Evolutionary conservation across 1,140 invertebrate genomes (phyloP).

Genomic region (Drosophila sulfurigaster): DNA sequence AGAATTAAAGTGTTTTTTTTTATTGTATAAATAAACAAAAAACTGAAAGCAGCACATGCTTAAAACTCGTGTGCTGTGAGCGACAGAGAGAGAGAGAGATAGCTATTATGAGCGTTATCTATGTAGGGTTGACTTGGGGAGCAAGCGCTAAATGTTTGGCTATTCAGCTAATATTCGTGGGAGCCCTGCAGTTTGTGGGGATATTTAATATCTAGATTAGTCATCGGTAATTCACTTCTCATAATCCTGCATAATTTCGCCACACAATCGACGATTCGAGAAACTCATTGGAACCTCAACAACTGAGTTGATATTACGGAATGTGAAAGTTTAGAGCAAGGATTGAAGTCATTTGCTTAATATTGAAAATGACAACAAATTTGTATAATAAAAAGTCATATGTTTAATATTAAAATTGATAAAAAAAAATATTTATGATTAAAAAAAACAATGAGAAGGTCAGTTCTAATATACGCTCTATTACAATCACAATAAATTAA

Average conservation of each 20-base stretch:
- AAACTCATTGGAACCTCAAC: not conserved
- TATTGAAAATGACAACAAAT: not conserved
- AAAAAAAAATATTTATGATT: too few relatives aligned
- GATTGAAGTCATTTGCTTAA: too few relatives aligned
- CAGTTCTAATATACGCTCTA: too few relatives aligned
- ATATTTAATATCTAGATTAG: conserved; percentile 1
- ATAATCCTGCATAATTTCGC: not conserved
- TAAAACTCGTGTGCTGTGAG: conserved; percentile 16
- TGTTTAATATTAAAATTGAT: too few relatives aligned
- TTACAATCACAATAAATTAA: too few relatives aligned
- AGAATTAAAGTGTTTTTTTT: conserved; percentile 19
- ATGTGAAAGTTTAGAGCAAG: too few relatives aligned
- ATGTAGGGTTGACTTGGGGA: not conserved
- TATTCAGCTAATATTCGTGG: conserved; percentile 15
- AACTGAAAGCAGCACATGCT: conserved; percentile 13
- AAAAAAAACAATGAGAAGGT: too few relatives aligned
- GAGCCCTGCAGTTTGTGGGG: not conserved
- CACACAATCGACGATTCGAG: not conserved
- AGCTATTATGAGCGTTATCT: not conserved
- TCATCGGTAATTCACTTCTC: not conserved
- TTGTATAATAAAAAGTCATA: too few relatives aligned
- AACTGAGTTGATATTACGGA: too few relatives aligned
- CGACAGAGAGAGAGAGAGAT: not conserved
- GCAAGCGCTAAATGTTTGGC: not conserved
- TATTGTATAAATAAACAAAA: conserved; percentile 4